Conservation (phyloP, 2,113 vertebrate genomes). For the Penelope pileata region DNA sequence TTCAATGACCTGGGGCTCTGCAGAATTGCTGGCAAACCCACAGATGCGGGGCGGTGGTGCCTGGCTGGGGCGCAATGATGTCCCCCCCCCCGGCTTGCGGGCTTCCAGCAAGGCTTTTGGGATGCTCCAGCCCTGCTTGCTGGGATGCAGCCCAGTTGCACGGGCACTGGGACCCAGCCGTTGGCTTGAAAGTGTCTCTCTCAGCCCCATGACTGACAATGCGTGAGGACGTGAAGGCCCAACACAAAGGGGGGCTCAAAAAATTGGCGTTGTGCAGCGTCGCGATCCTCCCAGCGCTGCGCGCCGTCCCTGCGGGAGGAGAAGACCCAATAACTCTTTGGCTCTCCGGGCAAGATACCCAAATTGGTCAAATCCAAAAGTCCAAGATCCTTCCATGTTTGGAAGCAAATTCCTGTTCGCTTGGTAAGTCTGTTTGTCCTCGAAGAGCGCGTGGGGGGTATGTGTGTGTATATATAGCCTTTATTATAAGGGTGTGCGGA, state of each 20-base stretch:
- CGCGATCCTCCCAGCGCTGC: background rate
- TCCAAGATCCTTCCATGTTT: conserved; percentile 65
- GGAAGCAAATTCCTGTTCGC: conserved; percentile 56
- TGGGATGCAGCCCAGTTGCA: background rate
- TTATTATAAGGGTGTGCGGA: conserved; percentile 48
- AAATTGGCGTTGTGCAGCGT: background rate
- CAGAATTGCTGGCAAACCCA: background rate
- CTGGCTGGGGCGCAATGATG: background rate
- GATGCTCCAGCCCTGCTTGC: background rate
- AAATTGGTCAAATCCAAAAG: conserved; percentile 60
- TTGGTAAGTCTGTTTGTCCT: conserved; percentile 66
- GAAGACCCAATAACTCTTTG: conserved; percentile 50
- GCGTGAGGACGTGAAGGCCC: background rate
- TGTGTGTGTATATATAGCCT: conserved; percentile 54
- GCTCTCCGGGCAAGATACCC: conserved; percentile 16
- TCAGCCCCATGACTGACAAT: background rate
- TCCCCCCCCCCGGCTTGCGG: background rate
- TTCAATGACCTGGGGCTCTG: conserved; percentile 48
- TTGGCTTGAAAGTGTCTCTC: background rate
- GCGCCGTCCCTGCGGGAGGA: conserved; percentile 11
- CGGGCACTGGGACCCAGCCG: background rate
- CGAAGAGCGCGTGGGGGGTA: conserved; percentile 33
- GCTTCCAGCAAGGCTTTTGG: accelerated
- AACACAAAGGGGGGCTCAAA: background rate
- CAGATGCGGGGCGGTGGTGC: background rate